These are phyloP conservation scores for Drosophila navojoa DNA, from an alignment of 1,140 invertebrate species.

Conservation along the genomic window DNA sequence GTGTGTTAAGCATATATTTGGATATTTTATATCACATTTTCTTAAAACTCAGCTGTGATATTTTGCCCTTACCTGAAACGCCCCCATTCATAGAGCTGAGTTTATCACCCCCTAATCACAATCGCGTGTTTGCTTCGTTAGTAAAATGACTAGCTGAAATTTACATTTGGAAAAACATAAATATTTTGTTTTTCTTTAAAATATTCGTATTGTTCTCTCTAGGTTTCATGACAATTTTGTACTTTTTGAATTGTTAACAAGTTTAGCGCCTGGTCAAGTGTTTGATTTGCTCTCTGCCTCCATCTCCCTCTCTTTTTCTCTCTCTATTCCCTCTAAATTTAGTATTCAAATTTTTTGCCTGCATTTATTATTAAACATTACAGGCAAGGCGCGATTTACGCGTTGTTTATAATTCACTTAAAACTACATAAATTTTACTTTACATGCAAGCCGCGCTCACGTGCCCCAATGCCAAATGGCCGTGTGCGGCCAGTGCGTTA, in stretches of 20 bases:
- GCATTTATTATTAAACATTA: conserved; percentile 64
- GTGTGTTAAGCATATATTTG: too few species aligned
- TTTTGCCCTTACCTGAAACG: too few species aligned
- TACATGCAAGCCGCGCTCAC: conserved; percentile 69
- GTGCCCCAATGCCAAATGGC: conserved; percentile 48
- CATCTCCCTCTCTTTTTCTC: neutral
- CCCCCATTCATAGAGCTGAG: neutral
- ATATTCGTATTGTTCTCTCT: conserved; percentile 35
- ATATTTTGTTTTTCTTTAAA: conserved; percentile 60
- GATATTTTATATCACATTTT: too few species aligned
- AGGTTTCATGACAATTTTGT: conserved; percentile 39
- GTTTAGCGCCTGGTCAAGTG: conserved; percentile 50
- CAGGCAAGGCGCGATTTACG: conserved; percentile 35
- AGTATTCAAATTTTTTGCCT: conserved; percentile 76
- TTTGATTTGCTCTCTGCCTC: conserved; percentile 38
- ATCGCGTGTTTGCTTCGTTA: conserved; percentile 71
- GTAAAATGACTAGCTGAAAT: conserved; percentile 41
- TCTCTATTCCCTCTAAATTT: conserved; percentile 47
- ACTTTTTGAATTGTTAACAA: conserved; percentile 56
- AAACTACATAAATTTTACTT: conserved; percentile 80
- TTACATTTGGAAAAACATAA: conserved; percentile 71
- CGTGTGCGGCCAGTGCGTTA: conserved; percentile 25
- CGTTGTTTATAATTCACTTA: conserved; percentile 79
- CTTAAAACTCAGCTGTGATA: too few species aligned
- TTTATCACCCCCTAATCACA: neutral